A percentile compares a stretch with the other conserved stretches of the same genome.
Evolutionary conservation across 2,113 vertebrate species (phyloP).

Genomic region (Holacanthus passer): DNA sequence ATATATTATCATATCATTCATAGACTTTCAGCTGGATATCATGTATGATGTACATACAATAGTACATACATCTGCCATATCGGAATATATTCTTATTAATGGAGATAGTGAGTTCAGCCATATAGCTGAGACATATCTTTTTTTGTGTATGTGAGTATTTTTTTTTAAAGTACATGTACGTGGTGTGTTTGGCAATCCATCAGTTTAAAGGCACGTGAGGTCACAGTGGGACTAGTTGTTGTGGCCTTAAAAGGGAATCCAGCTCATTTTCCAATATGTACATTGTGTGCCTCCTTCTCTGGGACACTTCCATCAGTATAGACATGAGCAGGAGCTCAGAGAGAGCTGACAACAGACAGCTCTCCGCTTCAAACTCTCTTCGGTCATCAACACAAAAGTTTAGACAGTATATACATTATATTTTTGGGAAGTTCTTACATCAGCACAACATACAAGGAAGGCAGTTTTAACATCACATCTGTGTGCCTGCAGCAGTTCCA

Average conservation of each 20-base stretch:
- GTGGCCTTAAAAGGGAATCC: slow-evolving; percentile 22
- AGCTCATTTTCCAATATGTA: slow-evolving; percentile 1
- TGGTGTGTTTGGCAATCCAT: slow-evolving; percentile 1
- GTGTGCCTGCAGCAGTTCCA: not conserved
- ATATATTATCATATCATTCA: not conserved
- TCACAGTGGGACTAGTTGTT: not conserved
- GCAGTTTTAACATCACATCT: not conserved
- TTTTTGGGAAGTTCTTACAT: too few species aligned
- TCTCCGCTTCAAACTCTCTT: not conserved
- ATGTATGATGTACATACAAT: not conserved
- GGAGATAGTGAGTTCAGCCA: too few species aligned
- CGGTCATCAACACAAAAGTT: not conserved
- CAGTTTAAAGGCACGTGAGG: not conserved
- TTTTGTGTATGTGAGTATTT: not conserved
- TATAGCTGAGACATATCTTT: not conserved
- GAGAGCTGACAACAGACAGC: too few species aligned
- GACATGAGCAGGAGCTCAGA: too few species aligned
- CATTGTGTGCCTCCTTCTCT: not conserved
- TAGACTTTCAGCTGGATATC: too few species aligned
- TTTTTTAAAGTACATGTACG: not conserved
- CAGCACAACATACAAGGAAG: not conserved
- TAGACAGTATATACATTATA: not conserved
- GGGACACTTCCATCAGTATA: not conserved
- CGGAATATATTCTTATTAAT: not conserved
- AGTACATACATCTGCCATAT: not conserved